Evolutionary conservation across 2,888 invertebrate species (phyloP).

Genomic region (Epinotia nisella): DNA sequence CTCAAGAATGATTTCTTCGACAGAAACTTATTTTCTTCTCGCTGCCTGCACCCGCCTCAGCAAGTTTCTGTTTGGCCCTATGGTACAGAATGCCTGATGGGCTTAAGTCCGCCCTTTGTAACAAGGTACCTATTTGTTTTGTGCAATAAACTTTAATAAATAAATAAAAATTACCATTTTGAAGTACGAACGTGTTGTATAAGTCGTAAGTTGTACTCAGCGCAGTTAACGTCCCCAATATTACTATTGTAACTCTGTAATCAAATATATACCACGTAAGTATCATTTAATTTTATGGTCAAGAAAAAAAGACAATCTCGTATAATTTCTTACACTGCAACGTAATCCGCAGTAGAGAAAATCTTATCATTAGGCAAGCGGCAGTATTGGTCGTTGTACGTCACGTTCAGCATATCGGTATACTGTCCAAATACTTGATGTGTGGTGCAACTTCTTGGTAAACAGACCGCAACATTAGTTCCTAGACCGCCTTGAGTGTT

Average conservation of each 20-base stretch:
- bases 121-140: not conserved
- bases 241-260: constrained; percentile 37
- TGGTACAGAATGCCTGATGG: too few species aligned
- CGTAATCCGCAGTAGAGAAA: constrained; percentile 43
- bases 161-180: constrained; percentile 31
- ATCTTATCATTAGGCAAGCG: constrained; percentile 46
- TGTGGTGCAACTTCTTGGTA: constrained; percentile 45
- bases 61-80: not conserved
- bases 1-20: not conserved
- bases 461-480: constrained; percentile 40
- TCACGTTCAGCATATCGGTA: constrained; percentile 17
- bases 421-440: constrained; percentile 22
- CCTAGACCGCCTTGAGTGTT: not conserved
- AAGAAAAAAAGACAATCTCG: not conserved
- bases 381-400: constrained; percentile 41
- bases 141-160: not conserved
- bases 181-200: constrained; percentile 20
- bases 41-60: not conserved
- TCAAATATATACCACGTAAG: not conserved
- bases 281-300: too few species aligned
- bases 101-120: too few species aligned
- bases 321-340: constrained; percentile 45
- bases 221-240: constrained; percentile 37
- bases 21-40: not conserved
- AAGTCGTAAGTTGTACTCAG: constrained; percentile 42